Conservation (phyloP, 2,888 invertebrate genomes). For the Dyspetes luteomarginatus region DNA sequence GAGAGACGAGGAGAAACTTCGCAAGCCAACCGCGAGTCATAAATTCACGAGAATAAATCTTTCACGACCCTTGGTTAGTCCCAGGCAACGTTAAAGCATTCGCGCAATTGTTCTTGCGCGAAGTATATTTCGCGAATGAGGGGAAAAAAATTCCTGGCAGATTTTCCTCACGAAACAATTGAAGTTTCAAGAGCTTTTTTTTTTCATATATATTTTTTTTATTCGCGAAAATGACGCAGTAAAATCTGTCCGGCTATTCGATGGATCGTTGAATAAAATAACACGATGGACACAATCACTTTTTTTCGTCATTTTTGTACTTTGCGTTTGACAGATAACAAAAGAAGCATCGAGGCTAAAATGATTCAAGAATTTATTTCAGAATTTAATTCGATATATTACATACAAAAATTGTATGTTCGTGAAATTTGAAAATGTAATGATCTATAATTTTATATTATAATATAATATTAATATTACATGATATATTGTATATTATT, state of each 20-base stretch:
- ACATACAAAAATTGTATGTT: not conserved
- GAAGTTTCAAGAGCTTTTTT: constrained; percentile 46
- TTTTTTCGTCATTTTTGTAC: constrained; percentile 39
- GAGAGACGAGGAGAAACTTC: constrained; percentile 18
- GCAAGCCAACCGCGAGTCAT: constrained; percentile 52
- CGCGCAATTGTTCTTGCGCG: constrained; percentile 51
- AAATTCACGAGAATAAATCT: constrained; percentile 65
- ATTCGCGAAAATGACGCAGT: constrained; percentile 2
- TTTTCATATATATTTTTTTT: constrained; percentile 13
- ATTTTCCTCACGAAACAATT: constrained; percentile 59
- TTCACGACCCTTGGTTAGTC: constrained; percentile 62
- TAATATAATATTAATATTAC: no score
- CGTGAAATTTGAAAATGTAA: not conserved
- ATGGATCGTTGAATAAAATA: constrained; percentile 19
- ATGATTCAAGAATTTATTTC: constrained; percentile 50
- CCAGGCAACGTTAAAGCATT: constrained; percentile 48
- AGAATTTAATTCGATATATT: not conserved
- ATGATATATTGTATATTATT: no score
- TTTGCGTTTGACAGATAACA: constrained; percentile 12
- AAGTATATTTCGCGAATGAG: constrained; percentile 23
- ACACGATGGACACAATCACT: constrained; percentile 12
- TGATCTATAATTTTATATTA: no score
- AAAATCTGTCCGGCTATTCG: constrained; percentile 33
- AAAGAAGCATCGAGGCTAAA: constrained; percentile 58
- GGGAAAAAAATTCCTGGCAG: constrained; percentile 17